These are phyloP conservation scores for Apotomis capreana DNA, from an alignment of 2,888 invertebrate species.

Conservation along the genomic window DNA sequence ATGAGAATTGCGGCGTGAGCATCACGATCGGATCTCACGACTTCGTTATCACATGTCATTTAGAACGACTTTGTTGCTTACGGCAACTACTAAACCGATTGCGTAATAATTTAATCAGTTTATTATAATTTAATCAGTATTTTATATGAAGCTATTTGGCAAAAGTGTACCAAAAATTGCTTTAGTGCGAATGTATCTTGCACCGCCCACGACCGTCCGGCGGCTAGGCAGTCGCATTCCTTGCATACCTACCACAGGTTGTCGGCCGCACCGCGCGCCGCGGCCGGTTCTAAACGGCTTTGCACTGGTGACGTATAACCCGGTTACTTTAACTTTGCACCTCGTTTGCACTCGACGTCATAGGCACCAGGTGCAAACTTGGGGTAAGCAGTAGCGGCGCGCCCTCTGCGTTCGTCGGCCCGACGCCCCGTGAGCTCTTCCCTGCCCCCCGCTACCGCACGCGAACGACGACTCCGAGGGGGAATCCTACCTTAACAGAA, in stretches of 20 bases:
- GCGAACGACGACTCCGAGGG: conserved; percentile 45
- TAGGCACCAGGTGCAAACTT: background rate
- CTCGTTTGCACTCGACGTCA: background rate
- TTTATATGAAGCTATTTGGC: background rate
- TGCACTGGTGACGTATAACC: conserved; percentile 66
- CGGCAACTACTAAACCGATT: conserved; percentile 36
- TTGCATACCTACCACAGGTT: conserved; percentile 75
- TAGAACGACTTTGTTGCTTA: conserved; percentile 39
- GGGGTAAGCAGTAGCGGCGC: conserved; percentile 47
- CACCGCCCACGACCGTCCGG: conserved; percentile 74
- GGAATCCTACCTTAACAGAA: conserved; percentile 48
- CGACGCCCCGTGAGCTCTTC: conserved; percentile 49
- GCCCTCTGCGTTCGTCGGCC: conserved; percentile 64
- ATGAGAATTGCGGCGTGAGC: conserved; percentile 42
- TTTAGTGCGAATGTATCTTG: conserved; percentile 52
- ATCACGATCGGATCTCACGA: conserved; percentile 38
- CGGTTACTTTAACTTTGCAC: background rate
- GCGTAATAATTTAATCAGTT: conserved; percentile 25
- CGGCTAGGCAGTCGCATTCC: conserved; percentile 73
- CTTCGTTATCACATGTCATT: conserved; percentile 43
- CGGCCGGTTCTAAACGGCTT: conserved; percentile 73
- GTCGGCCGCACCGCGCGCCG: conserved; percentile 64
- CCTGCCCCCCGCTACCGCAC: conserved; percentile 48
- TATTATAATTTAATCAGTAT: conserved; percentile 10
- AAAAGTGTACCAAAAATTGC: conserved; percentile 25